Evolutionary conservation across 1,140 invertebrate species (phyloP).

Genomic region (Nasonia giraulti): DNA sequence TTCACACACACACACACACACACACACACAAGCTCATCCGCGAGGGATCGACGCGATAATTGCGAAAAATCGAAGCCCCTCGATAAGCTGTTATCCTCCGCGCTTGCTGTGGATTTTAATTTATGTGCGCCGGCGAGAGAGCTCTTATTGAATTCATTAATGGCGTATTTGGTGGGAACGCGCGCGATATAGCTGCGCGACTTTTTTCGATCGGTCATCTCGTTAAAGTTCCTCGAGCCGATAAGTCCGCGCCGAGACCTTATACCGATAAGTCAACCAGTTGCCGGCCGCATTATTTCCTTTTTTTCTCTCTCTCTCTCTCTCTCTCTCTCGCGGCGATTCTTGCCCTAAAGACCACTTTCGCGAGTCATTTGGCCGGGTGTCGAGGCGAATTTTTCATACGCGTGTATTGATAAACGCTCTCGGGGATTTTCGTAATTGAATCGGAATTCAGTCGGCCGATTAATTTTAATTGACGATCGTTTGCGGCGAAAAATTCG

Average conservation of each 20-base stretch:
- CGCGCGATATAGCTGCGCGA: not conserved
- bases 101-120: constrained; percentile 32
- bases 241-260: constrained; percentile 3
- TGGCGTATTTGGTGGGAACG: constrained; percentile 41
- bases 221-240: constrained; percentile 22
- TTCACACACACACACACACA: not conserved
- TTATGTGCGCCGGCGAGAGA: constrained; percentile 38
- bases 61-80: constrained; percentile 21
- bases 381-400: not conserved
- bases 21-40: not conserved
- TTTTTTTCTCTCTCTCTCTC: no score
- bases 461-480: not conserved
- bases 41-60: not conserved
- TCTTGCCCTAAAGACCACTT: constrained; percentile 36
- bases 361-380: constrained; percentile 26
- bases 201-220: constrained; percentile 29
- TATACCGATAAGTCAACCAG: constrained; percentile 48
- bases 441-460: not conserved
- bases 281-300: not conserved
- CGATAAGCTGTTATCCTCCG: constrained; percentile 7
- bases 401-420: constrained; percentile 16
- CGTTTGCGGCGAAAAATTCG: constrained; percentile 11
- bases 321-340: no score
- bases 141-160: constrained; percentile 52
- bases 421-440: not conserved